Conservation (phyloP, 2,797 vertebrate genomes). For the Loriculus beryllinus region DNA sequence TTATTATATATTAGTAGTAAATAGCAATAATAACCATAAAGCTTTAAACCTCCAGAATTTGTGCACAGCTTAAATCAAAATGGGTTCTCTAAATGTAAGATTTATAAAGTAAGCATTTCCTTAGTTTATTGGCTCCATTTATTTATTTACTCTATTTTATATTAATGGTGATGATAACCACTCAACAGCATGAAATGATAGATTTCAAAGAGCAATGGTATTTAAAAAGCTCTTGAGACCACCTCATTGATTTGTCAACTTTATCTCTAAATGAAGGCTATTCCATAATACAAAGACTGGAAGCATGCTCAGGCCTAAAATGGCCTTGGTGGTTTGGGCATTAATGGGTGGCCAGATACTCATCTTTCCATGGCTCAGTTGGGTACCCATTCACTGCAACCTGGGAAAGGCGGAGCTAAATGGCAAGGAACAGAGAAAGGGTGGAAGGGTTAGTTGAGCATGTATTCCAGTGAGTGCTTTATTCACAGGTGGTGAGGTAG, state of each 20-base stretch:
- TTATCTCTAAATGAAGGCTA: not conserved
- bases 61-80: not conserved
- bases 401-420: not conserved
- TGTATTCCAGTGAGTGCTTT: not conserved
- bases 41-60: not conserved
- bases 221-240: not conserved
- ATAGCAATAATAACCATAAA: not conserved
- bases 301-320: not conserved
- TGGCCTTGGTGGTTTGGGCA: not conserved
- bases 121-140: not conserved
- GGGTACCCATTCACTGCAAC: not conserved
- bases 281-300: not conserved
- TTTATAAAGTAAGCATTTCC: not conserved
- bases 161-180: not conserved
- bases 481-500: not conserved
- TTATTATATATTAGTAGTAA: not conserved
- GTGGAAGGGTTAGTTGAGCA: not conserved
- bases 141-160: not conserved
- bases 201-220: not conserved
- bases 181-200: not conserved
- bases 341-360: not conserved
- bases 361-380: not conserved
- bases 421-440: not conserved
- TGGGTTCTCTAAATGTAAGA: not conserved
- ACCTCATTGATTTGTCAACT: not conserved